Conservation (phyloP, 2,888 invertebrate species). For the Cantharis nigra region DNA sequence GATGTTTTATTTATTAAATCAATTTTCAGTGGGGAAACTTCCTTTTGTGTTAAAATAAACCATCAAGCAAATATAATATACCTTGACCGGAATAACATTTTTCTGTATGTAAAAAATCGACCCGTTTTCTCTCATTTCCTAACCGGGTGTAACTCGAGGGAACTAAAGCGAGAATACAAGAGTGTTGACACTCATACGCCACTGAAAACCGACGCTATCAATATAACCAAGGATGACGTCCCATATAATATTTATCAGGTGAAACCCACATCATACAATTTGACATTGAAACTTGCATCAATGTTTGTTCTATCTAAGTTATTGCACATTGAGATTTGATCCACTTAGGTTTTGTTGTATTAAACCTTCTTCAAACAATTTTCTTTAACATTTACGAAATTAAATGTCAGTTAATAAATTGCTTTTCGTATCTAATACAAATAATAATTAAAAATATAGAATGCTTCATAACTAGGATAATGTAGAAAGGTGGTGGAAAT, state of each 20-base stretch:
- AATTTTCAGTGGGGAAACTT: not conserved
- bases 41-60: not conserved
- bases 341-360: not conserved
- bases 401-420: not conserved
- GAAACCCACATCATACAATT: conserved; percentile 18
- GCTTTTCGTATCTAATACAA: not conserved
- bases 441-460: not conserved
- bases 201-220: conserved; percentile 16
- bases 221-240: conserved; percentile 15
- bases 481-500: not conserved
- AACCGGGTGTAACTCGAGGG: conserved; percentile 5
- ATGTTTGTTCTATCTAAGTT: conserved; percentile 5
- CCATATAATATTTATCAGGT: conserved; percentile 25
- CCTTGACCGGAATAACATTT: not conserved
- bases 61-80: not conserved
- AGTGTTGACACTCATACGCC: conserved; percentile 14
- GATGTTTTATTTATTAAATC: not conserved
- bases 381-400: not conserved
- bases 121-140: conserved; percentile 17
- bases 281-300: conserved; percentile 20
- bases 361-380: not conserved
- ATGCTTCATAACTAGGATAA: not conserved
- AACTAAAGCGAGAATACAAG: conserved; percentile 2
- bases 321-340: conserved; percentile 6
- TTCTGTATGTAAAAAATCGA: conserved; percentile 24